Percentiles rank a stretch among this genome's conserved stretches.
Evolutionary conservation across 2,113 vertebrate genomes (phyloP).

Genomic region (Oplegnathus fasciatus): DNA sequence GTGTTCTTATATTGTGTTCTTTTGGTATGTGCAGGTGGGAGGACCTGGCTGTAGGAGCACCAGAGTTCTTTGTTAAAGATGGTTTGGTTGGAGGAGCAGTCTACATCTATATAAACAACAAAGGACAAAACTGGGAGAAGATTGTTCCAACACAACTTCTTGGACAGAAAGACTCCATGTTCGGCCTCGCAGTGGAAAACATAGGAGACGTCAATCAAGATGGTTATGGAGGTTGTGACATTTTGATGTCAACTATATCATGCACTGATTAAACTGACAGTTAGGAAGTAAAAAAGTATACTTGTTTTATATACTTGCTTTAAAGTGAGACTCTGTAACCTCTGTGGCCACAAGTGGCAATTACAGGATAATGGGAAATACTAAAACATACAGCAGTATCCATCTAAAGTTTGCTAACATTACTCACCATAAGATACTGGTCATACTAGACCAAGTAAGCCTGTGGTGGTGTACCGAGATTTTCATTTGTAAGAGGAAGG

Average conservation of each 20-base stretch:
- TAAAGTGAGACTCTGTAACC: background rate
- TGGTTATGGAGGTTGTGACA: constrained; percentile 86
- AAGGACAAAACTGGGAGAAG: constrained; percentile 85
- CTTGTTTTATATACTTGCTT: background rate
- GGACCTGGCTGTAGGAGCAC: constrained; percentile 93
- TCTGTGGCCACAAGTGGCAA: background rate
- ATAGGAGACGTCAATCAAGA: constrained; percentile 93
- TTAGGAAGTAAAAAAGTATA: background rate
- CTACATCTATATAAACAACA: constrained; percentile 91
- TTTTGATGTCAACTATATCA: background rate
- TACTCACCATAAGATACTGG: background rate
- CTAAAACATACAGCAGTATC: background rate
- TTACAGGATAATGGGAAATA: background rate
- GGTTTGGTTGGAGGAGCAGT: constrained; percentile 89
- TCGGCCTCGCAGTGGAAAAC: constrained; percentile 92
- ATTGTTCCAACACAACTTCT: constrained; percentile 85
- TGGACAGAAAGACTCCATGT: constrained; percentile 92
- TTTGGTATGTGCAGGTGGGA: constrained; percentile 87
- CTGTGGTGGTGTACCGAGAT: background rate
- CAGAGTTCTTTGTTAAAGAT: constrained; percentile 90
- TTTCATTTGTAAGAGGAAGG: background rate
- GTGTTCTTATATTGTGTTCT: constrained; percentile 2
- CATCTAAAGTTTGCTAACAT: background rate
- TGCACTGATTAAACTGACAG: background rate
- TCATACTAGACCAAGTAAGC: background rate